phyloP scores from a whole-genome alignment of 2,113 vertebrate genomes.

The Tetraodon nigroviridis region DNA sequence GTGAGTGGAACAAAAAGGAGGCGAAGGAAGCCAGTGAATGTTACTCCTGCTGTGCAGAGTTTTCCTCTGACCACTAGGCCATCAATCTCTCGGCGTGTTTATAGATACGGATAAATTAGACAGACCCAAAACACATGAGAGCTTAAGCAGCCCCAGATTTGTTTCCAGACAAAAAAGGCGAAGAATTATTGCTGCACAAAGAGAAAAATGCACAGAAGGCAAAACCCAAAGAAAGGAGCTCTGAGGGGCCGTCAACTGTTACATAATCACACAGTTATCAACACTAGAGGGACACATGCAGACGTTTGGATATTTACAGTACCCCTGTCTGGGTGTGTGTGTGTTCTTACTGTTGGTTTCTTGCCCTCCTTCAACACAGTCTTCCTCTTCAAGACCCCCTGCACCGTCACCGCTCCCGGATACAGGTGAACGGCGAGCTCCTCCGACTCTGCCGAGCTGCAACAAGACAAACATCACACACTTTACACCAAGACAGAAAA shows the following conservation, averaged over 20 bases:
- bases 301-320: slow-evolving; percentile 15
- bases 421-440: slow-evolving; percentile 95
- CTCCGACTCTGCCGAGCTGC: slow-evolving; percentile 92
- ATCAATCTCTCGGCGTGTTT: slow-evolving; percentile 16
- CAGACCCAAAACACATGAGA: neutral
- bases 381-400: slow-evolving; percentile 94
- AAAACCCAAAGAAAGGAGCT: neutral
- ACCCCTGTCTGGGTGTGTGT: slow-evolving; percentile 12
- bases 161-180: slow-evolving; percentile 28
- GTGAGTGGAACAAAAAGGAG: slow-evolving; percentile 4
- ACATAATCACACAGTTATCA: no score
- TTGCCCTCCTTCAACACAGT: slow-evolving; percentile 97
- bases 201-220: slow-evolving; percentile 6
- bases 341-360: slow-evolving; percentile 89
- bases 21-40: slow-evolving; percentile 16
- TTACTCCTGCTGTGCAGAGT: slow-evolving; percentile 4
- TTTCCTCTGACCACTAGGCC: neutral
- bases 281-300: no score
- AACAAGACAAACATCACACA: slow-evolving; percentile 46
- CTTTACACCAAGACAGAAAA: slow-evolving; percentile 2
- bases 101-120: slow-evolving; percentile 30
- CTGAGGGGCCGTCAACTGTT: neutral
- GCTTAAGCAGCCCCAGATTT: slow-evolving; percentile 15
- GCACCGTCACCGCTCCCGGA: slow-evolving; percentile 91
- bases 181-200: slow-evolving; percentile 14